phyloP scores from a whole-genome alignment of 2,888 invertebrate genomes.

The Cabera pusaria region DNA sequence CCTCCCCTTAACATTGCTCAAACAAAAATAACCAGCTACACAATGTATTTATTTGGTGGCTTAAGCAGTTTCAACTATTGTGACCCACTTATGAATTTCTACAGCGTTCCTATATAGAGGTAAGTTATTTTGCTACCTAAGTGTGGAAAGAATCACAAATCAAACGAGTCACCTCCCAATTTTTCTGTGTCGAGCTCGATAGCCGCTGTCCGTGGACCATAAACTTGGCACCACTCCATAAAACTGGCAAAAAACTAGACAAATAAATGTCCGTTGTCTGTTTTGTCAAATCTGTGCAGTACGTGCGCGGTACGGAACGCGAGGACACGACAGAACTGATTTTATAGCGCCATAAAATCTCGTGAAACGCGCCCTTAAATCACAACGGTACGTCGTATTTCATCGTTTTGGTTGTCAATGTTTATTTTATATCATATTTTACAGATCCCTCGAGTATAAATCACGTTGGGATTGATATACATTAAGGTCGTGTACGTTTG shows the following conservation, averaged over 20 bases:
- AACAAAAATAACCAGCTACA: too few relatives aligned
- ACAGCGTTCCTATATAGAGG: too few relatives aligned
- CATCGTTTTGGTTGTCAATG: conserved; percentile 83
- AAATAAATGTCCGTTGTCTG: conserved; percentile 80
- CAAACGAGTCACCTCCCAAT: conserved; percentile 46
- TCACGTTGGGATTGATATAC: conserved; percentile 79
- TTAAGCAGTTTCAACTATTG: too few relatives aligned
- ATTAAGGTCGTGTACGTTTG: conserved; percentile 81
- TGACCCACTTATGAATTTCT: too few relatives aligned
- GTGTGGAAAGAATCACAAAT: conserved; percentile 44
- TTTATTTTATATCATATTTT: conserved; percentile 84
- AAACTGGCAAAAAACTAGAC: conserved; percentile 77
- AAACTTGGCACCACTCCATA: conserved; percentile 79
- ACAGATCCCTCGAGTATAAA: conserved; percentile 79
- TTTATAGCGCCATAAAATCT: conserved; percentile 82
- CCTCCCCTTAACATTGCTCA: too few relatives aligned
- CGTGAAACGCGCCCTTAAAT: conserved; percentile 81
- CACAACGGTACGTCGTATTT: conserved; percentile 79
- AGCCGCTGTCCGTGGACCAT: conserved; percentile 64
- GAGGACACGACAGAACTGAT: conserved; percentile 70
- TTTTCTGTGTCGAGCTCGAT: conserved; percentile 64
- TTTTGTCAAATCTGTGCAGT: conserved; percentile 81
- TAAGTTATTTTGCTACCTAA: conserved; percentile 6
- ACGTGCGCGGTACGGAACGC: conserved; percentile 59
- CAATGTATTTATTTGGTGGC: too few relatives aligned